phyloP scores from a whole-genome alignment of 2,113 vertebrate genomes.

The Gymnogyps californianus region DNA sequence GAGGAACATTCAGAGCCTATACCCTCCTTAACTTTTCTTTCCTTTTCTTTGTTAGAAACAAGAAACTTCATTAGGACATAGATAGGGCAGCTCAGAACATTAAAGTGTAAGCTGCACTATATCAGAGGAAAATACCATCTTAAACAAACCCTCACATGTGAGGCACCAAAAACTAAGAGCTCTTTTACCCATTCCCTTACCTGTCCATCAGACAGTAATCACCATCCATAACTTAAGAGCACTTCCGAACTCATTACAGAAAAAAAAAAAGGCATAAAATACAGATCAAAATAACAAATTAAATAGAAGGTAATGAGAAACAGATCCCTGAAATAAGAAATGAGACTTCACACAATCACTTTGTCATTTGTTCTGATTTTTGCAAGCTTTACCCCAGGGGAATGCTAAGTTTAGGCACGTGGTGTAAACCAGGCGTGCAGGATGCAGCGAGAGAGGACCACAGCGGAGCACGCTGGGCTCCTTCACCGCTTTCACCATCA shows the following conservation, averaged over 20 bases:
- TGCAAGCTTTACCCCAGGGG: background rate
- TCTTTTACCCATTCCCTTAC: background rate
- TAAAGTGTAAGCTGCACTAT: accelerated
- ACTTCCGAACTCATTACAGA: background rate
- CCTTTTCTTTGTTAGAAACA: background rate
- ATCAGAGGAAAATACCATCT: background rate
- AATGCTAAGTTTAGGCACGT: accelerated
- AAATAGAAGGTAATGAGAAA: background rate
- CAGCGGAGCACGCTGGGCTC: background rate
- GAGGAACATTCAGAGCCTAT: background rate
- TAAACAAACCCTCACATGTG: background rate
- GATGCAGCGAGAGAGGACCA: accelerated
- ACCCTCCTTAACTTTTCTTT: background rate
- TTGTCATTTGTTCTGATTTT: background rate
- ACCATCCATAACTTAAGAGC: background rate
- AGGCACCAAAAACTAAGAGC: background rate
- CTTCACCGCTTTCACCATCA: background rate
- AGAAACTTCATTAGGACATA: background rate
- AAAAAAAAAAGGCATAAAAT: background rate
- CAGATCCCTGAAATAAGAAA: background rate
- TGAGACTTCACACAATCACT: background rate
- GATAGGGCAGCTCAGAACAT: background rate
- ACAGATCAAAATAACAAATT: background rate
- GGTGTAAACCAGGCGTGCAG: background rate
- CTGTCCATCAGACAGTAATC: background rate